Conservation (phyloP, 2,797 vertebrate species). For the Petrocephalus schoutedeni region DNA sequence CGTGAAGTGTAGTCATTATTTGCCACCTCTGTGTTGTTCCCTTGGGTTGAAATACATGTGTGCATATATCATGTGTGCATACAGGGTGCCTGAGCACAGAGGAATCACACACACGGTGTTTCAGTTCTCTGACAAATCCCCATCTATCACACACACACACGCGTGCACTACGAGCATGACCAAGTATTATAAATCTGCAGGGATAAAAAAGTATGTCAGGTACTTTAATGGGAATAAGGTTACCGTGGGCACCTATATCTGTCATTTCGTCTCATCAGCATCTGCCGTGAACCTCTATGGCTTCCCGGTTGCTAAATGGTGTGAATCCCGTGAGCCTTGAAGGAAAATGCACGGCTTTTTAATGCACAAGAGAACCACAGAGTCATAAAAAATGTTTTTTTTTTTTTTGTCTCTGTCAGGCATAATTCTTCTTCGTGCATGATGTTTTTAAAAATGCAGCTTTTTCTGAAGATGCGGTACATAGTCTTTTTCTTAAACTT, state of each 20-base stretch:
- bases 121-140: not conserved
- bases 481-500: not conserved
- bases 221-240: constrained; percentile 5
- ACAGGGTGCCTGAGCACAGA: not conserved
- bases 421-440: not conserved
- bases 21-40: not conserved
- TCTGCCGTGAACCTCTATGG: not conserved
- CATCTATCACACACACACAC: not conserved
- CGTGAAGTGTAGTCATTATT: not conserved
- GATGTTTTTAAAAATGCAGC: not conserved
- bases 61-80: not conserved
- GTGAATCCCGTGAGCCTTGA: not conserved
- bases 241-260: not conserved
- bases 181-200: not conserved
- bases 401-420: too few relatives aligned
- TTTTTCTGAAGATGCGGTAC: not conserved
- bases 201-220: not conserved
- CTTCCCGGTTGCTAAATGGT: not conserved
- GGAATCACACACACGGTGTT: not conserved
- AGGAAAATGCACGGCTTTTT: not conserved
- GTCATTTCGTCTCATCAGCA: not conserved
- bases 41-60: not conserved
- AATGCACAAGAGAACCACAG: not conserved
- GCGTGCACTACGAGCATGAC: not conserved
- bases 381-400: too few relatives aligned